Evolutionary conservation across 2,888 invertebrate species (phyloP).

Genomic region (Drepanosiphum platanoidis): DNA sequence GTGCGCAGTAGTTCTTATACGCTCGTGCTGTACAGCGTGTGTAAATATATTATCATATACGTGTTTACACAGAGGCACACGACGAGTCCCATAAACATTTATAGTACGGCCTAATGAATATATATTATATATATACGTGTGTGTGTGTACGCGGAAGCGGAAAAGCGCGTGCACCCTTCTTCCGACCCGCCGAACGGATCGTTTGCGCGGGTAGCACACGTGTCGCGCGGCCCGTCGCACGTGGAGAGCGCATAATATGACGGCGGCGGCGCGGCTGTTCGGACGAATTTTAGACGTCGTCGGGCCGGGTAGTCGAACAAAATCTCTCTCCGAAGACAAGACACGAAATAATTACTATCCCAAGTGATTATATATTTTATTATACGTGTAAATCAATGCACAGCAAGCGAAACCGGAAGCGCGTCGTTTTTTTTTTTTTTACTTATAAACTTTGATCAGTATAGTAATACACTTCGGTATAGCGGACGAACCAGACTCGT

Average conservation of each 20-base stretch:
- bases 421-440: too few species aligned
- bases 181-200: background rate
- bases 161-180: constrained; percentile 37
- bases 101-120: background rate
- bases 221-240: constrained; percentile 35
- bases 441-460: too few species aligned
- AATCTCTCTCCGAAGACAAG: too few species aligned
- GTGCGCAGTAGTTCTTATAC: background rate
- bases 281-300: background rate
- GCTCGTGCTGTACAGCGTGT: background rate
- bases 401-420: too few species aligned
- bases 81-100: constrained; percentile 17
- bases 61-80: background rate
- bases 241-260: constrained; percentile 42
- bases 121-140: background rate
- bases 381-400: too few species aligned
- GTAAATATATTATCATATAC: background rate
- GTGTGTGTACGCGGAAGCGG: constrained; percentile 4
- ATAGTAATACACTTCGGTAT: too few species aligned
- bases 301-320: background rate
- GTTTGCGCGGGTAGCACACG: constrained; percentile 25
- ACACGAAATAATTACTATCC: too few species aligned
- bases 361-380: too few species aligned
- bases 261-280: background rate
- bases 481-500: too few species aligned